phyloP scores from a whole-genome alignment of 2,797 vertebrate species.

The Sparidentex hasta region DNA sequence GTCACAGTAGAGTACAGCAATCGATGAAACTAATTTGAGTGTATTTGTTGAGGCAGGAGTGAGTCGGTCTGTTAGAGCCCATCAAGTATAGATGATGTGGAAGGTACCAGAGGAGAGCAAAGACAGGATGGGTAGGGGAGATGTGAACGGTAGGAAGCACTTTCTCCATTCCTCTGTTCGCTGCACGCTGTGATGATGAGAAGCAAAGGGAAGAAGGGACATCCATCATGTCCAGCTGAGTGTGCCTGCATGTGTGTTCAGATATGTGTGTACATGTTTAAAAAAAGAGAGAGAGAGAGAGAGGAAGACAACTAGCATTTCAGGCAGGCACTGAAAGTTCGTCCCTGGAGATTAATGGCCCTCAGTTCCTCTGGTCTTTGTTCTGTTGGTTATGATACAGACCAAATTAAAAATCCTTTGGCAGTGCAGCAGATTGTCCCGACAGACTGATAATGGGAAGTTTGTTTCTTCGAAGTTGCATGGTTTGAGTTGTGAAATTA shows the following conservation, averaged over 20 bases:
- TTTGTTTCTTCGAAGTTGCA: constrained; percentile 42
- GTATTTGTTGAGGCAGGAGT: constrained; percentile 56
- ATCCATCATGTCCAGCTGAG: constrained; percentile 77
- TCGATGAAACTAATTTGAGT: constrained; percentile 65
- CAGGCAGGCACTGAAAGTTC: constrained; percentile 64
- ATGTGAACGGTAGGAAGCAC: constrained; percentile 59
- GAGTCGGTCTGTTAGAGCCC: constrained; percentile 51
- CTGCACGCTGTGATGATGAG: constrained; percentile 67
- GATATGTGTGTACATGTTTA: constrained; percentile 8
- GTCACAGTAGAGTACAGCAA: constrained; percentile 39
- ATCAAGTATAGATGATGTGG: constrained; percentile 45
- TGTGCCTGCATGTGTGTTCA: constrained; percentile 12
- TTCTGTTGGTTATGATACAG: constrained; percentile 72
- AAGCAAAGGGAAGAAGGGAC: constrained; percentile 56
- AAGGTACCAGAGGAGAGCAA: constrained; percentile 28
- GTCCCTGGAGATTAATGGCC: constrained; percentile 74
- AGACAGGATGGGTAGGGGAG: constrained; percentile 25
- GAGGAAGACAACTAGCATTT: constrained; percentile 49
- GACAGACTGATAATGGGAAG: constrained; percentile 27
- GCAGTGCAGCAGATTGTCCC: constrained; percentile 51
- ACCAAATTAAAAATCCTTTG: constrained; percentile 81
- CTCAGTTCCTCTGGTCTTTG: constrained; percentile 55
- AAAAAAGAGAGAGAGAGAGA: not conserved
- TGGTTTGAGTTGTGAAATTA: constrained; percentile 27
- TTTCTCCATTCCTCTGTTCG: constrained; percentile 48